Percentiles rank a stretch among this genome's conserved stretches.
Evolutionary conservation across 92 coral and sea anemone species (phyloP).

Genomic region (Epizoanthus stellaris): DNA sequence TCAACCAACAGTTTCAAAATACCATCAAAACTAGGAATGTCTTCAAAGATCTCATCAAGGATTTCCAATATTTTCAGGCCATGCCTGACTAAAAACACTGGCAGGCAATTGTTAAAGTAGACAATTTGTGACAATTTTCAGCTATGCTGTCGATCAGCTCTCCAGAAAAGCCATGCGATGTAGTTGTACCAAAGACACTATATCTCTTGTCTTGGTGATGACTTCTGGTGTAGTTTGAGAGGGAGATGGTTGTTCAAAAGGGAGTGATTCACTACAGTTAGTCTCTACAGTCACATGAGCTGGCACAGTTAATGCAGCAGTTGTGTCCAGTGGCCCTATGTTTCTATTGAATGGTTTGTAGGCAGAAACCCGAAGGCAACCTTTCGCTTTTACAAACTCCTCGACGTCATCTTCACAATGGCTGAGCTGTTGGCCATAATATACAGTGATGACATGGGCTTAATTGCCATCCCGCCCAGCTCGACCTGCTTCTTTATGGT

Average conservation of each 20-base stretch:
- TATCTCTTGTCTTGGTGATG: conserved; percentile 11
- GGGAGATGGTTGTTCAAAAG: too few species aligned
- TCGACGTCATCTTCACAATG: conserved; percentile 32
- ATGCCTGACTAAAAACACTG: conserved; percentile 32
- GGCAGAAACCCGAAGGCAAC: conserved; percentile 13
- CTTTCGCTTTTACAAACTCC: neutral
- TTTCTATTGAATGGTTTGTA: neutral
- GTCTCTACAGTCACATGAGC: neutral
- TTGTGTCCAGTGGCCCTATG: neutral
- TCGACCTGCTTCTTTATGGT: conserved; percentile 55
- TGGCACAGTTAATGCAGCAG: conserved; percentile 3
- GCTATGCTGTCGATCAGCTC: conserved; percentile 36
- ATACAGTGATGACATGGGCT: conserved; percentile 20
- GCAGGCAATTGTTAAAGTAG: conserved; percentile 33
- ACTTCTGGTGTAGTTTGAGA: too few species aligned
- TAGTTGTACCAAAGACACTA: conserved; percentile 22
- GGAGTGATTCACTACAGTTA: too few species aligned
- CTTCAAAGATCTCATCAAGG: conserved; percentile 47
- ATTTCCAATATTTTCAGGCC: conserved; percentile 34
- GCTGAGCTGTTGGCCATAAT: conserved; percentile 35
- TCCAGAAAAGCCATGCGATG: conserved; percentile 36
- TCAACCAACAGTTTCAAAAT: neutral
- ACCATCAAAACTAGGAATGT: conserved; percentile 24
- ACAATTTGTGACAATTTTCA: conserved; percentile 34
- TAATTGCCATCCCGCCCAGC: conserved; percentile 44